Evolutionary conservation across 2,797 vertebrate species (phyloP), one percentile per base, ranked within the genome.

Genomic region (Capromys pilorides): DNA sequence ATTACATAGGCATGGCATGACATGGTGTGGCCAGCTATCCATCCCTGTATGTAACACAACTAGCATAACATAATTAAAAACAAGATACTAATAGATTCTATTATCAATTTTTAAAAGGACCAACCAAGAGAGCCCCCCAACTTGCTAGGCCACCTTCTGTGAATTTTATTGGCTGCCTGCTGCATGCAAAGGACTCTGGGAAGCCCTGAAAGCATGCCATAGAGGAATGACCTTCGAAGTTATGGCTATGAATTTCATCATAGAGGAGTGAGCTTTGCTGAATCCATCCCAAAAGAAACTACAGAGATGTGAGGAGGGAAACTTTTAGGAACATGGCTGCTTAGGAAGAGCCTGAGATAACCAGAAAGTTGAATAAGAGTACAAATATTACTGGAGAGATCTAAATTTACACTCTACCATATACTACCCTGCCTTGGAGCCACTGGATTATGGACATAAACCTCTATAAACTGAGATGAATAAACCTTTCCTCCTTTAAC

Each of bases 1-100:
- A 41, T 41, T 36, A 41, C 69, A 73, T 24, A 51, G 51, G 51
- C 54, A 24, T 28, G 71, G 22, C 22, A 41, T 41, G 71, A 45
- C 39, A 75, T 26, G 39, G 11, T 5, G 13, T 13, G 24, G 71
- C 39, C 39, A 75, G 22, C 39, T 75, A 39, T 45, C 39, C 24
- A 41, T 41, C 22, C 71, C 39, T 41, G 5, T 5, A 75, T 75
- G 39, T 75, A 81, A 90, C n/a, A 84, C 86, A 69, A 84, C 57
- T 90, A 91, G 61, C 57, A 88, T 24, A 94, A 3, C 5, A 86
- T 45, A 86, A 69, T 86, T 62, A 91, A 84, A 94, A 95, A 90
- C 13, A 88, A 93, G 14, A 80, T 61, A 86, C 49, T 73, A 33
- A 69, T 9, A 3, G n/a, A 81, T 8, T 71, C 49, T 83, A n/a